Evolutionary conservation across 1,140 invertebrate genomes (phyloP), one percentile per base, ranked within the genome.

Genomic region (Brachionus manjavacas): DNA sequence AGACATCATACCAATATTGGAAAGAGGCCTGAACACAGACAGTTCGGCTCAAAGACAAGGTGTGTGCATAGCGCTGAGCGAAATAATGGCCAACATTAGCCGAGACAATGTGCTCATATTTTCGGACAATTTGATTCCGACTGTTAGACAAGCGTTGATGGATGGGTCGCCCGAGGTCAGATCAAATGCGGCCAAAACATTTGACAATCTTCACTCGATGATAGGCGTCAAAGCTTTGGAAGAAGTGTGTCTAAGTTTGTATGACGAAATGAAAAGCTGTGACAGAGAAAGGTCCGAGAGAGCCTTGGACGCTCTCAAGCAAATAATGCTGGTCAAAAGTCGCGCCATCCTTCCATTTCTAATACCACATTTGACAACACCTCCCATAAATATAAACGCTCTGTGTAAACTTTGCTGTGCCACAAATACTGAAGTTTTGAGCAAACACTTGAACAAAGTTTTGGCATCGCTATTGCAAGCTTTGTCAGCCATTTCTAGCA

Each of bases 1-100:
- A 0, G 96, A 98, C 91, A 98, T 99, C 66, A 96, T 99, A 87
- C 97, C 97, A 0, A 98, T 99, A 87, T 90, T 99, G 60, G 96
- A 99, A 89, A 92, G 93, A 85, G 96, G 96, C 0, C 90, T 99
- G 55, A 93, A 96, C 86, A 97, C 95, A 0, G 93, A 95, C 68
- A 92, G 94, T 68, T 89, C 95, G 8, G 96, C 98, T 90, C 95
- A 98, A 89, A 91, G 97, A 35, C 95, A 99, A 90, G 97, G 97
- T 86, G 97, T 99, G 11, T 98, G 97, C 89, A 98, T 99, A 88
- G 97, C 97, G 4, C 91, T 99, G 1, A 95, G 95, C 0, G 98
- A 99, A 92, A 99, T 99, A 86, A 97, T 99, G 93, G 93, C 93
- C 3, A 97, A 96, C 52, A 98, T 96, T 2, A 96, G 94, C 78